Percentiles rank a stretch among this genome's conserved stretches.
Conservation (phyloP, 1,140 invertebrate genomes). For the Gryon sp. region DNA sequence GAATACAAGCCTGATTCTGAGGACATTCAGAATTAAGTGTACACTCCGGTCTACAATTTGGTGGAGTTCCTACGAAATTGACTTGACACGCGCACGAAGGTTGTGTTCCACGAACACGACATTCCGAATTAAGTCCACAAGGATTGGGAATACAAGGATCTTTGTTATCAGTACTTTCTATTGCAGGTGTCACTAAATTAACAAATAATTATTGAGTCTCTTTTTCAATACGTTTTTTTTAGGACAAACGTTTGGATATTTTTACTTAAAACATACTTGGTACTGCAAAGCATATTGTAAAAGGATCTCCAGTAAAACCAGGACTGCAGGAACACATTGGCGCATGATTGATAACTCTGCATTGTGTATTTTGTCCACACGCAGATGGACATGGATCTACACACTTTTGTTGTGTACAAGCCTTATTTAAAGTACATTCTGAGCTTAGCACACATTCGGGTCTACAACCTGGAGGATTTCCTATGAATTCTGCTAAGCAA, state of each 20-base stretch:
- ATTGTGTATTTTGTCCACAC: conserved; percentile 83
- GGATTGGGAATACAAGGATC: conserved; percentile 84
- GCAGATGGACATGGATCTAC: conserved; percentile 85
- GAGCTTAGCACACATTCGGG: conserved; percentile 85
- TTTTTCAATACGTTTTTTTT: too few relatives aligned
- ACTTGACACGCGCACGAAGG: conserved; percentile 84
- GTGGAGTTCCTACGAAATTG: conserved; percentile 85
- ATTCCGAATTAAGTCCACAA: conserved; percentile 86
- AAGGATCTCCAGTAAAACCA: conserved; percentile 82
- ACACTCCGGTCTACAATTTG: conserved; percentile 86
- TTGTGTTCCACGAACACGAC: conserved; percentile 81
- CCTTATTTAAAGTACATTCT: conserved; percentile 83
- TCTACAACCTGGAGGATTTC: conserved; percentile 84
- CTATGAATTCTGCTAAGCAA: conserved; percentile 83
- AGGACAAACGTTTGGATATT: too few relatives aligned
- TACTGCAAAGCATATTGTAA: conserved; percentile 75
- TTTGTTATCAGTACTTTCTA: conserved; percentile 34
- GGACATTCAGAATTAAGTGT: conserved; percentile 83
- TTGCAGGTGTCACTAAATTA: conserved; percentile 47
- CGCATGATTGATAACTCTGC: conserved; percentile 83
- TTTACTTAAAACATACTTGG: conserved; percentile 65
- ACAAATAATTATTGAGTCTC: too few relatives aligned
- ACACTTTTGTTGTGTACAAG: conserved; percentile 86
- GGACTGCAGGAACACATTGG: conserved; percentile 83
- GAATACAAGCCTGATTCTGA: conserved; percentile 82